Base-by-base conservation (phyloP, 2,888 invertebrate genomes). In the Aphodius granarius region DNA sequence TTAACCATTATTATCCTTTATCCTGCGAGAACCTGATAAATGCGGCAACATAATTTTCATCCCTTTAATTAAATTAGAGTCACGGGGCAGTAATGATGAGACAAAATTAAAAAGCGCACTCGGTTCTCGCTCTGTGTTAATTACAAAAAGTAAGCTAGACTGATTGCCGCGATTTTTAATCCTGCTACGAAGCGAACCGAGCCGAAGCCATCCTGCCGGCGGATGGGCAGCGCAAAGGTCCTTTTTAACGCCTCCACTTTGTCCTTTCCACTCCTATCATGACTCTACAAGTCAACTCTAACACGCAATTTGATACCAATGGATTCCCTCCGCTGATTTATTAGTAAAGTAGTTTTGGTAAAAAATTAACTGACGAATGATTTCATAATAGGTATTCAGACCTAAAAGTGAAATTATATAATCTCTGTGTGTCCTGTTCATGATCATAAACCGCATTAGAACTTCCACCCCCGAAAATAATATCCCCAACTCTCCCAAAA, bases 21-120 rank as follows among this genome's bases (percentile, higher is more conserved):
- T 43, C 43, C 43, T 6, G 43, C 43, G 82, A 81, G 82, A 81
- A 81, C 78, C 81, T 83, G 83, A 83, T 81, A 83, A 83, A 83
- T 83, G 81, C 43, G 78, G 79, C 78, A 79, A 80, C 82, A 82
- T 81, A 79, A 71, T 80, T 82, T 82, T 79, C 80, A 79, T 81
- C 79, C 79, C 77, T 82, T 82, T 82, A 84, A 84, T 85, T 84
- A 83, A 84, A 83, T 82, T 83, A 84, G 81, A 84, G 82, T 84
- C 84, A 82, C 81, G 81, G 83, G 82, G 78, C 43, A 83, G 82
- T 82, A 83, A 83, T 82, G 83, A 84, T 82, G 81, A 81, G 81
- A 82, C 82, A 82, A 82, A 84, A 84, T 84, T 83, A 84, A 84
- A 84, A 84, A 83, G 83, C 82, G 82, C 81, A 83, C 80, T n/a